These are phyloP conservation scores for Coregonus sp. DNA, from an alignment of 2,797 vertebrate species.

Conservation along the genomic window DNA sequence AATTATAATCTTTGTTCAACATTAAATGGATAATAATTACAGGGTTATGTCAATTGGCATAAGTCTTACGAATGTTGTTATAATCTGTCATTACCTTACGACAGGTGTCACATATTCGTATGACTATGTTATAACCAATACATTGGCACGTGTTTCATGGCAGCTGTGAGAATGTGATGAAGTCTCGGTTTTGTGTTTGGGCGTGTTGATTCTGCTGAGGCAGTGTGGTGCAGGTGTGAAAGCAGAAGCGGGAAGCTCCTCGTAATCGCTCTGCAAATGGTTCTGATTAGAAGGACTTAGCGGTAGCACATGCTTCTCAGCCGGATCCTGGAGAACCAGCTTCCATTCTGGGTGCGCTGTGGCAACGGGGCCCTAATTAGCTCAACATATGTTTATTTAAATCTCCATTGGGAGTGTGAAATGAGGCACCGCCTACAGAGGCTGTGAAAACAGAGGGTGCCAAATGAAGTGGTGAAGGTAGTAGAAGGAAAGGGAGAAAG, in stretches of 20 bases:
- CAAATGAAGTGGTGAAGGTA: constrained; percentile 65
- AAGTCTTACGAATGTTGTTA: background rate
- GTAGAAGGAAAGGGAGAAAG: constrained; percentile 8
- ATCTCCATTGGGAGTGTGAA: constrained; percentile 73
- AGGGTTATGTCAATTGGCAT: background rate
- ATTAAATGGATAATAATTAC: background rate
- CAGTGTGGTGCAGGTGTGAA: constrained; percentile 51
- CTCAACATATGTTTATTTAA: constrained; percentile 81
- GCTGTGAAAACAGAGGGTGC: constrained; percentile 72
- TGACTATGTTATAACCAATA: background rate
- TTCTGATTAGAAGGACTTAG: constrained; percentile 61
- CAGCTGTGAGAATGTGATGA: constrained; percentile 24
- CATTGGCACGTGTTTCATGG: constrained; percentile 21
- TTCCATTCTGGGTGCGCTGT: constrained; percentile 48
- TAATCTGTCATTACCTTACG: background rate
- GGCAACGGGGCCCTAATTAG: constrained; percentile 70
- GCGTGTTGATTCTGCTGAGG: constrained; percentile 15
- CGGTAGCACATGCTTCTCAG: constrained; percentile 46
- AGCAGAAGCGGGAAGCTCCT: constrained; percentile 34
- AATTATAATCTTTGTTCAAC: background rate
- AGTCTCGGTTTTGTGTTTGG: constrained; percentile 18
- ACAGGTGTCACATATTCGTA: background rate
- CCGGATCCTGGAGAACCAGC: constrained; percentile 45
- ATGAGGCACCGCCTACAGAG: constrained; percentile 69
- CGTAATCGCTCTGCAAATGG: constrained; percentile 56